Evolutionary conservation across 2,797 vertebrate genomes (phyloP).

Genomic region (Pangasius macronema): DNA sequence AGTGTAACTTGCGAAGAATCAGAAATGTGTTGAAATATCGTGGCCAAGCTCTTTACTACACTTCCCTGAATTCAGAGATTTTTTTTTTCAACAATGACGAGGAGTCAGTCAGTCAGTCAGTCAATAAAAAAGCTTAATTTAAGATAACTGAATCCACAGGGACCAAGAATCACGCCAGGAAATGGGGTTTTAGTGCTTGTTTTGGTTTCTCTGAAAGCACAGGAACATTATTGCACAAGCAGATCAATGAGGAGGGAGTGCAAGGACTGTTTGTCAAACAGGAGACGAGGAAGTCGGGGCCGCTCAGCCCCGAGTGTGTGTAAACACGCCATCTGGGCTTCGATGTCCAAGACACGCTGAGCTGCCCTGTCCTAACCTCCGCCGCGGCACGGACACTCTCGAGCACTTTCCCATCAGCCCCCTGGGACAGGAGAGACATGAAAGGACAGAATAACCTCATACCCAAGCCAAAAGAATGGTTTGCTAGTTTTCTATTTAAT

Average conservation of each 20-base stretch:
- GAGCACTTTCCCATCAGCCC: slow-evolving; percentile 20
- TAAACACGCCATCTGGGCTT: slow-evolving; percentile 41
- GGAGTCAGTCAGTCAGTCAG: neutral
- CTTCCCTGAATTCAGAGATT: neutral
- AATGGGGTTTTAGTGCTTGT: neutral
- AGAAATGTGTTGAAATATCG: no score
- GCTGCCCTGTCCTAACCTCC: slow-evolving; percentile 37
- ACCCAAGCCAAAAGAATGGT: neutral
- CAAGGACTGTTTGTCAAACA: slow-evolving; percentile 30
- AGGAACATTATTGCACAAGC: slow-evolving; percentile 30
- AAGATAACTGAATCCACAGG: neutral
- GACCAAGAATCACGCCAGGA: neutral
- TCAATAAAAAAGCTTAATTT: neutral
- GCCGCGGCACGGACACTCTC: slow-evolving; percentile 12
- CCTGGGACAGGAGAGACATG: slow-evolving; percentile 16
- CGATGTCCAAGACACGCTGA: slow-evolving; percentile 22
- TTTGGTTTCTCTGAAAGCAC: slow-evolving; percentile 22
- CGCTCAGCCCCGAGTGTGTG: slow-evolving; percentile 20
- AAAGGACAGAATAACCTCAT: neutral
- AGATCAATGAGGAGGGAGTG: neutral
- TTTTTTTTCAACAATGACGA: neutral
- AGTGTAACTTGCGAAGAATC: neutral
- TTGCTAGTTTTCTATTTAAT: neutral
- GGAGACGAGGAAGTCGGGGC: slow-evolving; percentile 20
- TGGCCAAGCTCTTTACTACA: neutral